Evolutionary conservation across 30 jellyfish, hydroid and myxozoan species (phyloP).

Genomic region (Aurelia sp.): DNA sequence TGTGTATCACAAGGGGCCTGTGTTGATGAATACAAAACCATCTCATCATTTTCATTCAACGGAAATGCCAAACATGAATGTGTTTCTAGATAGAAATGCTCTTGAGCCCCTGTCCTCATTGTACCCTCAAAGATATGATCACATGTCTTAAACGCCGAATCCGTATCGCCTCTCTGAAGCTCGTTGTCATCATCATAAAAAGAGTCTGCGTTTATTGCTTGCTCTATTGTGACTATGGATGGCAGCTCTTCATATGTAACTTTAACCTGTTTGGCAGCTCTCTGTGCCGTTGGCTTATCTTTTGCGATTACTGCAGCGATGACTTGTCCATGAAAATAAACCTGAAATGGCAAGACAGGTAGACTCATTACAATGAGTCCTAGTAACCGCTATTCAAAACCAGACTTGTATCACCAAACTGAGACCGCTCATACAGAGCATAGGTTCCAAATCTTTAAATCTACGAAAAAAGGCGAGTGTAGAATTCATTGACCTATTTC

Average conservation of each 20-base stretch:
- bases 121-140: conserved; percentile 32
- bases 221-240: conserved; percentile 28
- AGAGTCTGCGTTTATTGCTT: conserved; percentile 23
- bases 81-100: conserved; percentile 43
- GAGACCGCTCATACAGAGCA: no score
- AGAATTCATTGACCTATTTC: no score
- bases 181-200: background rate
- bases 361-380: no score
- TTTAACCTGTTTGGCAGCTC: conserved; percentile 36
- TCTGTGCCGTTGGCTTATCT: conserved; percentile 15
- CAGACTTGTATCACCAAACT: no score
- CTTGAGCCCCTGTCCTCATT: conserved; percentile 50
- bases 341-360: no score
- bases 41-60: conserved; percentile 25
- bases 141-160: conserved; percentile 24
- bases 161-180: conserved; percentile 3
- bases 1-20: conserved; percentile 23
- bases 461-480: no score
- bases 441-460: no score
- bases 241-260: conserved; percentile 49
- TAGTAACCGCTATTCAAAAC: no score
- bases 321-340: conserved; percentile 21
- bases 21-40: conserved; percentile 25
- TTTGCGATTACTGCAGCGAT: conserved; percentile 31
- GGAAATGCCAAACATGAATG: conserved; percentile 30